phyloP scores from a whole-genome alignment of 35 echinoderm and acorn worm species.

The Hemicentrotus pulcherrimus region DNA sequence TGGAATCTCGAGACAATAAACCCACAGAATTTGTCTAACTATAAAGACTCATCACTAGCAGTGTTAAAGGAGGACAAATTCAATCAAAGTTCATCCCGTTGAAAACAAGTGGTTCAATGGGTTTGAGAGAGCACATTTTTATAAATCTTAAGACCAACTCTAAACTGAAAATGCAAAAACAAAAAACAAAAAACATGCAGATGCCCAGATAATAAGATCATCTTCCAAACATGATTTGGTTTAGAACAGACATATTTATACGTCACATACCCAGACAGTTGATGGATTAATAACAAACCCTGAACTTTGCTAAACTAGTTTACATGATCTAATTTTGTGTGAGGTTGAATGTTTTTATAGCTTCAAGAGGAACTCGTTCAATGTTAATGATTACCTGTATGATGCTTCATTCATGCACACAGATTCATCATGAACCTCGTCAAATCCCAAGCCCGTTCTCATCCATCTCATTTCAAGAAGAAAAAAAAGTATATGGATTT shows the following conservation, averaged over 20 bases:
- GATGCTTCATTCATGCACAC: too few species aligned
- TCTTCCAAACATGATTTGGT: neutral
- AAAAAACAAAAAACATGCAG: too few species aligned
- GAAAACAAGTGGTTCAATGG: too few species aligned
- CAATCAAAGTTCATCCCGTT: neutral
- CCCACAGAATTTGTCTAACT: neutral
- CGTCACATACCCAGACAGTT: neutral
- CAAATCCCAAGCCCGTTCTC: too few species aligned
- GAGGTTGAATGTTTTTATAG: neutral
- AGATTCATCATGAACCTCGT: too few species aligned
- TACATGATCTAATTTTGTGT: neutral
- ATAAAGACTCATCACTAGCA: neutral
- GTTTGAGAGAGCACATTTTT: too few species aligned
- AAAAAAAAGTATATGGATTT: too few species aligned
- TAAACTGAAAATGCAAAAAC: neutral
- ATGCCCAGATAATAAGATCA: neutral
- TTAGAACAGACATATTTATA: neutral
- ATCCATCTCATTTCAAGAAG: too few species aligned
- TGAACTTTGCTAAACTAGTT: neutral
- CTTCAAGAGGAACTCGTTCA: neutral
- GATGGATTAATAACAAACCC: conserved; percentile 12
- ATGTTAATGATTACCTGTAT: too few species aligned
- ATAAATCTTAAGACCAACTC: neutral
- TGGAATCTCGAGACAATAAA: neutral
- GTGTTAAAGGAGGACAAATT: neutral